Evolutionary conservation across 2,888 invertebrate genomes (phyloP), one percentile per base, ranked within the genome.

Genomic region (Empis stercorea): DNA sequence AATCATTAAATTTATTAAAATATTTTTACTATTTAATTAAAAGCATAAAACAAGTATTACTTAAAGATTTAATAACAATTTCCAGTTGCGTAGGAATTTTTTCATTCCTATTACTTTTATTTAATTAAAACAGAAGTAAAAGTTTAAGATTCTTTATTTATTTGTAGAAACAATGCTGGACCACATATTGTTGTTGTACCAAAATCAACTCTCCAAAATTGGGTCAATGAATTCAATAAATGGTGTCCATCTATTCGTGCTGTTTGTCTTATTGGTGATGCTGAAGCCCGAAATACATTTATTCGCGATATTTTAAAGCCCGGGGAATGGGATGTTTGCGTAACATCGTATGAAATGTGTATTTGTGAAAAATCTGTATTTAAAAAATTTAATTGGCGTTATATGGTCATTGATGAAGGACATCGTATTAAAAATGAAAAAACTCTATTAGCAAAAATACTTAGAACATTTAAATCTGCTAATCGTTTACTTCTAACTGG

Each of bases 351-450:
- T 58, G 97, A 99, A 73, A 97, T 97, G 95, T 89, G 94, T 44
- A 92, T 99, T 51, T 81, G 89, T 56, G 96, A 97, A 66, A 92
- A 92, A 69, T 84, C 92, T 1, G 92, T 93, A 1, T 91, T 99
- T 63, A 96, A 96, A 66, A 97, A 97, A 66, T 95, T 97, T 65
- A 93, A 88, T 58, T 99, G 97, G 97, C 79, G 94, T 9, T 99
- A 99, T 67, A 84, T 99, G 82, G 91, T 97, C n/a, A 99, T 99
- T 56, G 99, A 99, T 64, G 99, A 99, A 69, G 99, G 99, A 16
- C 99, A 99, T 71, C 80, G 99, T 49, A 97, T 99, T 56, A 99
- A 99, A 70, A 99, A 99, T 71, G 99, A 99, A 68, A 97, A 99
- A 70, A 96, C 95, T 0, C 97, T 97, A 71, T 73, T 99, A 1